Evolutionary conservation across 2,797 vertebrate genomes (phyloP), one percentile per base, ranked within the genome.

Genomic region (Meriones psammophilus): DNA sequence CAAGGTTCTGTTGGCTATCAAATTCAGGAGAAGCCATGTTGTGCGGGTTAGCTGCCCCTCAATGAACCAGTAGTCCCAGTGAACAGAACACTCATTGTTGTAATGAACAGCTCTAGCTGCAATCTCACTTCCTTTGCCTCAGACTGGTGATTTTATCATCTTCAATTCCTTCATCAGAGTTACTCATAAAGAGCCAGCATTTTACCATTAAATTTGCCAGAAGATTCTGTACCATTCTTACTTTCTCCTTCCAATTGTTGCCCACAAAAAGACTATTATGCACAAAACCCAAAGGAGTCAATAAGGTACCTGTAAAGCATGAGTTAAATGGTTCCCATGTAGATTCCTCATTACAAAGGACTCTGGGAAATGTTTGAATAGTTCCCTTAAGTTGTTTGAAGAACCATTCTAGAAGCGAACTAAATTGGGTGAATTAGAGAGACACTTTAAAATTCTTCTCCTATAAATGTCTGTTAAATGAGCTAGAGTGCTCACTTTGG

Each of bases 171-270:
- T 66, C 78, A 42, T 10, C 26, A 85, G 50, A 85, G 24, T 26
- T 95, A 90, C 2, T n/a, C 9, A 39, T 42, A 71, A 83, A 93
- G 8, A 89, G 76, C 13, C 22, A 68, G 89, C 83, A 81, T 36
- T 91, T 36, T 14, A 79, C 14, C 39, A 92, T 50, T 69, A 78
- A 46, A 36, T 36, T 87, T 80, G 9, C 54, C 54, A 77, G 39
- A 88, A 91, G 15, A n/a, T 69, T 89, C 79, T 87, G 46, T 6
- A 26, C 33, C 62, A 84, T 39, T 24, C 78, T 64, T 36, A 60
- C n/a, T 68, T 68, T 30, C 77, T 79, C 60, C 83, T 94, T 88
- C 83, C n/a, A 92, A 76, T 26, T 84, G 7, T n/a, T 60, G 30
- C 4, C 58, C 36, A 60, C 50, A 18, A 36, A 80, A 79, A 56